phyloP scores from a whole-genome alignment of 2,888 invertebrate genomes.

The Lasioglossum morio region DNA sequence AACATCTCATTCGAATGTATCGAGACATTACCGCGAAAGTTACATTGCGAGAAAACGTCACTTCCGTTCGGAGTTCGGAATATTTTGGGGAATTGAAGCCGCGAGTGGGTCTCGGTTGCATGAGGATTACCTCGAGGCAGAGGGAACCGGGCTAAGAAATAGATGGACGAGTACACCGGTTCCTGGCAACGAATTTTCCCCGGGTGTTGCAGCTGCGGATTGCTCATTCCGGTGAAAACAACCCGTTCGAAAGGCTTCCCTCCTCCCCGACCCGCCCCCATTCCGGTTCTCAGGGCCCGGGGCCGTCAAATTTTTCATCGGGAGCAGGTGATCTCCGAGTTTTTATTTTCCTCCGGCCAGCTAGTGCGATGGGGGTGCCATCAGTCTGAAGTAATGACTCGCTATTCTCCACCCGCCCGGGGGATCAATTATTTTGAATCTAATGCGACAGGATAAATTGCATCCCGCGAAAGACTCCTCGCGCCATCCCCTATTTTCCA shows the following conservation, averaged over 20 bases:
- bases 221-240: slow-evolving; percentile 57
- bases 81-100: slow-evolving; percentile 4
- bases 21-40: not conserved
- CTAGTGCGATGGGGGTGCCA: slow-evolving; percentile 61
- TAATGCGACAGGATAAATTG: slow-evolving; percentile 79
- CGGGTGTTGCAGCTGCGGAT: slow-evolving; percentile 47
- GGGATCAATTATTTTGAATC: slow-evolving; percentile 82
- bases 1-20: not conserved
- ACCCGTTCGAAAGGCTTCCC: slow-evolving; percentile 37
- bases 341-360: slow-evolving; percentile 70
- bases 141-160: slow-evolving; percentile 32
- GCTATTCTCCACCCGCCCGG: slow-evolving; percentile 74
- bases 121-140: slow-evolving; percentile 35
- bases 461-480: slow-evolving; percentile 63
- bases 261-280: slow-evolving; percentile 10
- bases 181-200: slow-evolving; percentile 46
- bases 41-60: not conserved
- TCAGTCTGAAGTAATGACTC: slow-evolving; percentile 78
- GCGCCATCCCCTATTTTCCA: slow-evolving; percentile 7
- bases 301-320: slow-evolving; percentile 73
- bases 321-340: slow-evolving; percentile 70
- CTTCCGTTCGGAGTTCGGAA: not conserved
- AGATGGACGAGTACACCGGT: slow-evolving; percentile 36
- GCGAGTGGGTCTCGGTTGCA: not conserved
- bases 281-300: slow-evolving; percentile 25